Conservation (phyloP, 2,797 vertebrate genomes). For the Characodon lateralis region DNA sequence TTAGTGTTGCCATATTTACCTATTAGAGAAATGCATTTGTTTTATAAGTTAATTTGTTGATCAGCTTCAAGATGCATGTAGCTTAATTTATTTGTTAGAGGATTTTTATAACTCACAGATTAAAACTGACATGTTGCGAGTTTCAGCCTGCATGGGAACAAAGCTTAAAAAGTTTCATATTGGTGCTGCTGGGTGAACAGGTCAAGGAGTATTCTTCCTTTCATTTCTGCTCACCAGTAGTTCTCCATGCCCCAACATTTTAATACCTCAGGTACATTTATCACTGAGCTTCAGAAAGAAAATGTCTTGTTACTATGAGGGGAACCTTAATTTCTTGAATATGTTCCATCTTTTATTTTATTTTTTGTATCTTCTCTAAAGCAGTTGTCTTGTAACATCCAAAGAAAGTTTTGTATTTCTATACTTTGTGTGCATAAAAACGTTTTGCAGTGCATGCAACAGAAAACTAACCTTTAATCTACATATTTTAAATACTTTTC, state of each 20-base stretch:
- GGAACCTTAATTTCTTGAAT: slow-evolving; percentile 52
- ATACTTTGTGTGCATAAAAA: slow-evolving; percentile 1
- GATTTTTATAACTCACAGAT: slow-evolving; percentile 16
- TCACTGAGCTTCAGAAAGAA: slow-evolving; percentile 31
- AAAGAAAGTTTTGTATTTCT: slow-evolving; percentile 5
- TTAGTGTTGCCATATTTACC: neutral
- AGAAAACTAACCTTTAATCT: slow-evolving; percentile 22
- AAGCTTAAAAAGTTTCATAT: slow-evolving; percentile 42
- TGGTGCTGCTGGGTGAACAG: slow-evolving; percentile 46
- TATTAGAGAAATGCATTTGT: neutral
- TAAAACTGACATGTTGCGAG: slow-evolving; percentile 27
- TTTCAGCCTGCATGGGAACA: slow-evolving; percentile 39
- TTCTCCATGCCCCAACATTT: slow-evolving; percentile 36
- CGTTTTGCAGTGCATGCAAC: slow-evolving; percentile 11
- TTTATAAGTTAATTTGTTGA: slow-evolving; percentile 7
- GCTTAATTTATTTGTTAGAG: neutral
- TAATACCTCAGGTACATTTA: slow-evolving; percentile 51
- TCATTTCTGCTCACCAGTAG: slow-evolving; percentile 38
- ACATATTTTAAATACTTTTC: slow-evolving; percentile 41
- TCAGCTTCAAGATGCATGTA: slow-evolving; percentile 18
- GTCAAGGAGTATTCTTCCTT: slow-evolving; percentile 61
- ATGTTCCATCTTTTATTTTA: slow-evolving; percentile 12
- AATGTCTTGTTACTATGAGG: slow-evolving; percentile 31
- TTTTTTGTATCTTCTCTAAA: slow-evolving; percentile 27
- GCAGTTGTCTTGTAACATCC: slow-evolving; percentile 14